Evolutionary conservation across 2,113 vertebrate species (phyloP).

Genomic region (Pomatorhinus ruficollis): DNA sequence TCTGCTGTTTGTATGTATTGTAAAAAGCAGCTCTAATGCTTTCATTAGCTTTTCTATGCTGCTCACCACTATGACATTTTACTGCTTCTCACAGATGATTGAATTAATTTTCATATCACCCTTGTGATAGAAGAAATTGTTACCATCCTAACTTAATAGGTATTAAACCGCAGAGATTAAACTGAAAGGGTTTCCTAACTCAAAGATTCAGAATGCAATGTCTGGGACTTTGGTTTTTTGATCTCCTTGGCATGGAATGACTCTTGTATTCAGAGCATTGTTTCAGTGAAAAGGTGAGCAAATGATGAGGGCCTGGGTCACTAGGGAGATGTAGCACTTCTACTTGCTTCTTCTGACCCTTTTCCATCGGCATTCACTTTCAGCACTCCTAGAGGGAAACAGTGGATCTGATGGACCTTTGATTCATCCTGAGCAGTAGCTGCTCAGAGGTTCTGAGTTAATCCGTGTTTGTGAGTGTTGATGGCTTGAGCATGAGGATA

Average conservation of each 20-base stretch:
- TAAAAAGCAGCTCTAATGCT: neutral
- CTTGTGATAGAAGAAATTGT: neutral
- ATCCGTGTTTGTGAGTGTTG: neutral
- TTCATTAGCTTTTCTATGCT: neutral
- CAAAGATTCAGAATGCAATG: neutral
- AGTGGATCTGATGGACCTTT: neutral
- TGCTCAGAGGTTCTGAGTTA: neutral
- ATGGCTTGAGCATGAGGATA: neutral
- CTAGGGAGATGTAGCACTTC: neutral
- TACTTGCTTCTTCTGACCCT: neutral
- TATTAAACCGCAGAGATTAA: neutral
- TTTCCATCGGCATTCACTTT: neutral
- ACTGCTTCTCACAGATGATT: neutral
- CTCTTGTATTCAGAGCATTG: neutral
- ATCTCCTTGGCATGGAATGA: neutral
- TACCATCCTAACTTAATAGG: neutral
- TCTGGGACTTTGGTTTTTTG: accelerated
- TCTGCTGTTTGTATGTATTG: neutral
- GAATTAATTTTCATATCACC: neutral
- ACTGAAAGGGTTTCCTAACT: neutral
- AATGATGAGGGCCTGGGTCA: neutral
- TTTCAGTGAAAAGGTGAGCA: neutral
- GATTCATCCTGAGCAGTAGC: neutral
- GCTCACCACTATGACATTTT: neutral
- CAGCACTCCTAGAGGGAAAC: neutral